These are phyloP conservation scores for Halictus rubicundus DNA, from an alignment of 1,140 invertebrate species.

Conservation along the genomic window DNA sequence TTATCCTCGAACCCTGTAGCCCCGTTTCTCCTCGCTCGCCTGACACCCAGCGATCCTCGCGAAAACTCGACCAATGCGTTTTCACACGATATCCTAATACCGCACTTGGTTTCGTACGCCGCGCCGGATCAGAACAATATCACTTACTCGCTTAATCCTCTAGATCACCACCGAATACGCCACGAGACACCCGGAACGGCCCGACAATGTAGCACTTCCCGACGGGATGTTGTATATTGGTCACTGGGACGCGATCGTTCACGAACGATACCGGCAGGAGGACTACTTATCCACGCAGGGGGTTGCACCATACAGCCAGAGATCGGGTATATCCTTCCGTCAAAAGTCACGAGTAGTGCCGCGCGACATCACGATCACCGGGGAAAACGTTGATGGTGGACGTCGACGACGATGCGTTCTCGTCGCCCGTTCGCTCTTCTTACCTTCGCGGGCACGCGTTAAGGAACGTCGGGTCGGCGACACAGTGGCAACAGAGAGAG, in stretches of 20 bases:
- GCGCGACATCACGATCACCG: constrained; percentile 20
- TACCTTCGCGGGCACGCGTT: constrained; percentile 44
- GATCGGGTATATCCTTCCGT: background rate
- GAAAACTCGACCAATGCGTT: background rate
- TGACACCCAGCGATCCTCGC: too few relatives aligned
- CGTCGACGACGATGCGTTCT: constrained; percentile 22
- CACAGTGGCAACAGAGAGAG: background rate
- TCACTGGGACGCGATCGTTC: constrained; percentile 10
- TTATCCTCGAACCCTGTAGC: too few relatives aligned
- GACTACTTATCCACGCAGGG: constrained; percentile 7
- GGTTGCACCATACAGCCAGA: constrained; percentile 13
- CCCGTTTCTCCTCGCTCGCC: too few relatives aligned
- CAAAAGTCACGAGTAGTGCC: background rate
- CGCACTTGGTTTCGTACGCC: constrained; percentile 1
- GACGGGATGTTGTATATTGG: background rate
- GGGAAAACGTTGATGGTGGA: constrained; percentile 10
- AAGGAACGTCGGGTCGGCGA: constrained; percentile 9
- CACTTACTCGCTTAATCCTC: background rate
- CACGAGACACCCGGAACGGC: background rate
- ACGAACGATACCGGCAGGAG: background rate
- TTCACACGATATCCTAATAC: constrained; percentile 3
- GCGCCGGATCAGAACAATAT: background rate
- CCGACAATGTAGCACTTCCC: background rate
- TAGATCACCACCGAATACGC: constrained; percentile 2
- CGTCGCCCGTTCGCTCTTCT: constrained; percentile 39